Percentiles rank a stretch among this genome's conserved stretches.
These are phyloP conservation scores for Zootermopsis nevadensis DNA, from an alignment of 2,888 invertebrate genomes.

Conservation along the genomic window DNA sequence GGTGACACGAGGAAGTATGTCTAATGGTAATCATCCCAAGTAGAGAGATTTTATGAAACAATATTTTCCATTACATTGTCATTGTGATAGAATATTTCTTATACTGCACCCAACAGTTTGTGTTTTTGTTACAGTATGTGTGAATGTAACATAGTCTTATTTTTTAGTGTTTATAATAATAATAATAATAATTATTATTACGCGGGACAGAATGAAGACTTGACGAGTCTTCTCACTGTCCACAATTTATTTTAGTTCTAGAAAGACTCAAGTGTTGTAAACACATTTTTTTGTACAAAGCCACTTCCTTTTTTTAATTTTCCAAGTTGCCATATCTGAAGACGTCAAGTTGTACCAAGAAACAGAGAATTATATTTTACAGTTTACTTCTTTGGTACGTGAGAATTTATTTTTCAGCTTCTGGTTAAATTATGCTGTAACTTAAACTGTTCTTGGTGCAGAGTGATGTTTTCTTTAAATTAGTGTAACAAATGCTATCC, in stretches of 20 bases:
- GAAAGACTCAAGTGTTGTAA: conserved; percentile 45
- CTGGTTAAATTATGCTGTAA: conserved; percentile 2
- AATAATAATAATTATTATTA: neutral
- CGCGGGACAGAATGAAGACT: neutral
- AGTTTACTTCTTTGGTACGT: neutral
- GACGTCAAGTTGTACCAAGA: conserved; percentile 2
- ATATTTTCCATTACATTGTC: conserved; percentile 44
- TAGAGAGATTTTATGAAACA: conserved; percentile 34
- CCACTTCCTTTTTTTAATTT: conserved; percentile 42
- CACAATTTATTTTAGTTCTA: conserved; percentile 44
- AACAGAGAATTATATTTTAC: conserved; percentile 10
- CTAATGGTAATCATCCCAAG: conserved; percentile 28
- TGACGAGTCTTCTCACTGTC: conserved; percentile 3
- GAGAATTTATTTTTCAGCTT: neutral
- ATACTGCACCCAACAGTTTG: conserved; percentile 24
- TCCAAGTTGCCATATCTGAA: conserved; percentile 51
- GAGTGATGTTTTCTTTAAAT: conserved; percentile 25
- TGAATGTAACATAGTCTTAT: conserved; percentile 41
- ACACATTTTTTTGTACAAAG: conserved; percentile 49
- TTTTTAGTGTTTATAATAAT: conserved; percentile 41
- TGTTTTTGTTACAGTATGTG: conserved; percentile 38
- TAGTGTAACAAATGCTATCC: conserved; percentile 13
- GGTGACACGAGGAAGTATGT: conserved; percentile 22
- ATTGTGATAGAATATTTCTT: conserved; percentile 49
- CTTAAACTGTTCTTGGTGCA: conserved; percentile 18